These are phyloP conservation scores for Propithecus perrieri DNA, from an alignment of 2,797 vertebrate genomes.

Conservation along the genomic window DNA sequence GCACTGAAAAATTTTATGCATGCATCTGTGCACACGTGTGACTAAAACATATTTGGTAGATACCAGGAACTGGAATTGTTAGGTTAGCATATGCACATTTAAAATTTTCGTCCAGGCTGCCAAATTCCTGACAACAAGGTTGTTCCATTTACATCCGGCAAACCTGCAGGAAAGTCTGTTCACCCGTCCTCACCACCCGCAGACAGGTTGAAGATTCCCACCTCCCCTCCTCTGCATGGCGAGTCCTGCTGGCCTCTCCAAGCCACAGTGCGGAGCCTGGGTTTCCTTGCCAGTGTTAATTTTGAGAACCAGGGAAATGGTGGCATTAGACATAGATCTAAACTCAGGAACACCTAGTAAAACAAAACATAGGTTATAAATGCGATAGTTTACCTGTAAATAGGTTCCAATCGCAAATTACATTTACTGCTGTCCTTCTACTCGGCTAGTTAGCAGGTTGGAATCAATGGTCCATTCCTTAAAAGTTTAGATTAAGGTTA, in stretches of 20 bases:
- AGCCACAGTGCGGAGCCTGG: fast-evolving
- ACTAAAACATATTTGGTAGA: not conserved
- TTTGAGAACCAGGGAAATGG: not conserved
- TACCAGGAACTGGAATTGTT: not conserved
- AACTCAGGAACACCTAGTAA: not conserved
- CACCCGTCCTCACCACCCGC: fast-evolving
- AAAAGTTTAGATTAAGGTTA: too few species aligned
- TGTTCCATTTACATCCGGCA: not conserved
- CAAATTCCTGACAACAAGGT: not conserved
- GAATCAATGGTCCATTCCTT: too few species aligned
- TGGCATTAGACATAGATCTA: too few species aligned
- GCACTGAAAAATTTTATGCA: not conserved
- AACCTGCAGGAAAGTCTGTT: not conserved
- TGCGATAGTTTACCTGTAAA: fast-evolving
- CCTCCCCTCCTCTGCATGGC: fast-evolving
- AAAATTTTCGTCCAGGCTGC: not conserved
- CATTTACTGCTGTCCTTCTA: fast-evolving
- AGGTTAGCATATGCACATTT: not conserved
- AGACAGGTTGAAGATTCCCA: too few species aligned
- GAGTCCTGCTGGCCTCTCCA: too few species aligned
- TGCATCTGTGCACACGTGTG: not conserved
- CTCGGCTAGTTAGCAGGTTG: fast-evolving
- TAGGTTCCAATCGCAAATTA: not conserved
- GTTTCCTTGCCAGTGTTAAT: not conserved
- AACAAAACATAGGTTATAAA: fast-evolving